Evolutionary conservation across 2,888 invertebrate species (phyloP), one percentile per base, ranked within the genome.

Genomic region (Acanthosepion pharaonis): DNA sequence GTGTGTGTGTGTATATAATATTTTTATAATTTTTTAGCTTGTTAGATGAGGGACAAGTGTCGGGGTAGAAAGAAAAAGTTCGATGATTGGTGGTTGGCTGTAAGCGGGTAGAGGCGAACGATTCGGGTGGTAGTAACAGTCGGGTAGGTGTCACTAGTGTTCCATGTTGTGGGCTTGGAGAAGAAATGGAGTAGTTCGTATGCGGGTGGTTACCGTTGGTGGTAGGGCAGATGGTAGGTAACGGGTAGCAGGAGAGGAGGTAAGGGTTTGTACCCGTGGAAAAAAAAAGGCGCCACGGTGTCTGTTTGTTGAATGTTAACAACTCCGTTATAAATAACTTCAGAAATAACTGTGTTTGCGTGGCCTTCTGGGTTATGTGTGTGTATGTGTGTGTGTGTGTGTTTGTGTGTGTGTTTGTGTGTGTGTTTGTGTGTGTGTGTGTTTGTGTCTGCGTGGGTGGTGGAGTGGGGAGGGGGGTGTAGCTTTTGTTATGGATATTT

Each of bases 241-340:
- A n/a, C 78, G n/a, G 64, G 64, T 64, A 25, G 64, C 25, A 4
- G 78, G n/a, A 8, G 78, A n/a, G 78, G 28, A 28, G 78, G 28
- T 78, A 0, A n/a, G 78, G 78, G 28, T 28, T 8, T n/a, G 9
- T 78, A 78, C 78, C 78, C 11, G 78, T 78, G 78, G 78, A 78
- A 78, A 42, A 78, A 42, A 42, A 64, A 78, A n/a, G 78, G 78
- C 78, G 78, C 78, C 78, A 18, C 8, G n/a, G 11, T 78, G 78
- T 78, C 78, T 78, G 78, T 78, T 78, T n/a, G 78, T n/a, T n/a
- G 78, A 78, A n/a, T 78, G n/a, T n/a, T n/a, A n/a, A n/a, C 78
- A n/a, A 78, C 28, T n/a, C 78, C n/a, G 78, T 78, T 78, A 78
- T 78, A 78, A 78, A 78, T 78, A 78, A 78, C 78, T 78, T 78